Evolutionary conservation across 2,797 vertebrate species (phyloP).

Genomic region (Acropternis orthonyx): DNA sequence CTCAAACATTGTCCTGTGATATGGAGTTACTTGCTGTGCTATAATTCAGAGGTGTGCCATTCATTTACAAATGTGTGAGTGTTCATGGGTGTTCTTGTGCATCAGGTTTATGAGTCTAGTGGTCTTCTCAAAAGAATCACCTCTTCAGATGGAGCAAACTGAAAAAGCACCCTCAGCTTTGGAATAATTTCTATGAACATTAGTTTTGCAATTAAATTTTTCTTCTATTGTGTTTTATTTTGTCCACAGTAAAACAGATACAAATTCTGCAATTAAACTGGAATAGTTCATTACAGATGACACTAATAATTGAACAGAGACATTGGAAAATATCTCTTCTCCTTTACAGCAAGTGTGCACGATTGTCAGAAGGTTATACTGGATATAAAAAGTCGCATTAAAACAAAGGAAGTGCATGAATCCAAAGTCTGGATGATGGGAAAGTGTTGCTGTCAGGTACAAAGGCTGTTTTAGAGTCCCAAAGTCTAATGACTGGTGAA

Average conservation of each 20-base stretch:
- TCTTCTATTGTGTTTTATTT: slow-evolving; percentile 62
- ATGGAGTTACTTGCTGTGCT: slow-evolving; percentile 50
- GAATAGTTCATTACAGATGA: slow-evolving; percentile 67
- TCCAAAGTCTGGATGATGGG: slow-evolving; percentile 4
- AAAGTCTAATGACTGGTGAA: background rate
- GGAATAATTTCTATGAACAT: slow-evolving; percentile 36
- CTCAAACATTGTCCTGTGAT: slow-evolving; percentile 29
- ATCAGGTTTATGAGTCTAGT: slow-evolving; percentile 59
- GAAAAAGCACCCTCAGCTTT: slow-evolving; percentile 62
- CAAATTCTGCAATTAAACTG: slow-evolving; percentile 59
- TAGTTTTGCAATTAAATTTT: slow-evolving; percentile 68
- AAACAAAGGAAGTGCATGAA: slow-evolving; percentile 3
- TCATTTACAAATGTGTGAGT: slow-evolving; percentile 40
- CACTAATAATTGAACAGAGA: slow-evolving; percentile 56
- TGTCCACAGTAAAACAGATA: slow-evolving; percentile 64
- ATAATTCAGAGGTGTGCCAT: slow-evolving; percentile 60
- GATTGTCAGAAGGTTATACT: background rate
- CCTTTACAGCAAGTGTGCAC: background rate
- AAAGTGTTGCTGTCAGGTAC: background rate
- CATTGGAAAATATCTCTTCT: slow-evolving; percentile 28
- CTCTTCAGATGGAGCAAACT: slow-evolving; percentile 65
- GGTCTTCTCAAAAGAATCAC: slow-evolving; percentile 69
- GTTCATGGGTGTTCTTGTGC: slow-evolving; percentile 53
- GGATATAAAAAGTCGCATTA: background rate
- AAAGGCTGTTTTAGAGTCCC: background rate